A percentile compares a stretch with the other conserved stretches of the same genome.
Conservation (phyloP, 2,797 vertebrate genomes). For the Poecilia velifera region DNA sequence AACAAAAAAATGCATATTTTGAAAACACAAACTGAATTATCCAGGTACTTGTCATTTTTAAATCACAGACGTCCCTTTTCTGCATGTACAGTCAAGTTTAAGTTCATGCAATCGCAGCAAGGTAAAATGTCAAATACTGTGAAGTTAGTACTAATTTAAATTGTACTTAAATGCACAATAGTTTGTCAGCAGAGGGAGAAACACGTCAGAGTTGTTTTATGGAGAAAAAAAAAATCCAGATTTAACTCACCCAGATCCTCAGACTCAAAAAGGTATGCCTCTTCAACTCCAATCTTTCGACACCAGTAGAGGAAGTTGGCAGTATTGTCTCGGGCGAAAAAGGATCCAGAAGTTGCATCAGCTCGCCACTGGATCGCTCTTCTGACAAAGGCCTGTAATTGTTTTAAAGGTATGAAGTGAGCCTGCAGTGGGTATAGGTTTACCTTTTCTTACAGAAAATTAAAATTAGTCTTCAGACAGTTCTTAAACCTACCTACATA, state of each 20-base stretch:
- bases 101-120: background rate
- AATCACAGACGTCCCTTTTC: background rate
- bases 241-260: slow-evolving; percentile 91
- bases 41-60: background rate
- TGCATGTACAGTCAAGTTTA: too few species aligned
- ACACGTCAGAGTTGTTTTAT: background rate
- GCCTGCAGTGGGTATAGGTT: slow-evolving; percentile 2
- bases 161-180: background rate
- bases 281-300: slow-evolving; percentile 92
- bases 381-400: slow-evolving; percentile 80
- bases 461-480: slow-evolving; percentile 2
- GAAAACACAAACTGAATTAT: background rate
- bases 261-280: slow-evolving; percentile 95
- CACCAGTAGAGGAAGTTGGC: slow-evolving; percentile 99
- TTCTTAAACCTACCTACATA: background rate
- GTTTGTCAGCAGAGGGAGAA: background rate
- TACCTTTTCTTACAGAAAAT: slow-evolving; percentile 1
- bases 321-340: slow-evolving; percentile 96
- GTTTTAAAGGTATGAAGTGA: slow-evolving; percentile 19
- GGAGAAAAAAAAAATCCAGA: background rate
- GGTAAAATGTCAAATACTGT: background rate
- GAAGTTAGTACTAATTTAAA: background rate
- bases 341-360: slow-evolving; percentile 92
- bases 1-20: background rate
- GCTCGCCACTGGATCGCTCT: slow-evolving; percentile 93